A percentile compares a stretch with the other conserved stretches of the same genome.
Evolutionary conservation across 1,140 invertebrate genomes (phyloP).

Genomic region (Drosophila quadrilineata): DNA sequence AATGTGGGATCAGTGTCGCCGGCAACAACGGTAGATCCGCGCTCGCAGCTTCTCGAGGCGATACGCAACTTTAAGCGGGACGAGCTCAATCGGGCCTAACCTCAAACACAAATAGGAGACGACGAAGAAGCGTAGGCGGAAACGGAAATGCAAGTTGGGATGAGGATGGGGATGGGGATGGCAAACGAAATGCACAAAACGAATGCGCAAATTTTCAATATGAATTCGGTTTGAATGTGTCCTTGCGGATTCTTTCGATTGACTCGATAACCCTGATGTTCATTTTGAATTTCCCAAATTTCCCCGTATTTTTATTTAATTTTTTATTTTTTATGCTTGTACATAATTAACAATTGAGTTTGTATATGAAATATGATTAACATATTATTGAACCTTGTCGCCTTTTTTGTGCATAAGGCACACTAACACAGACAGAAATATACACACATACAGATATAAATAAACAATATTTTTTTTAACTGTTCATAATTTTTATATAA

Average conservation of each 20-base stretch:
- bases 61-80: slow-evolving; percentile 85
- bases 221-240: slow-evolving; percentile 12
- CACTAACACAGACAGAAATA: slow-evolving; percentile 6
- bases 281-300: neutral
- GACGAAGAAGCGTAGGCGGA: neutral
- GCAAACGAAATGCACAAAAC: slow-evolving; percentile 50
- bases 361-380: slow-evolving; percentile 28
- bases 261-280: too few species aligned
- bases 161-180: neutral
- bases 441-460: slow-evolving; percentile 16
- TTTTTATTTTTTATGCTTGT: slow-evolving; percentile 49
- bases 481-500: slow-evolving; percentile 55
- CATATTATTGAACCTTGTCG: slow-evolving; percentile 14
- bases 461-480: slow-evolving; percentile 45
- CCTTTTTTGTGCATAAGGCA: slow-evolving; percentile 5
- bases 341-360: slow-evolving; percentile 50
- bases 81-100: slow-evolving; percentile 60
- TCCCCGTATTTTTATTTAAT: slow-evolving; percentile 16
- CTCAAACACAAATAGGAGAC: neutral
- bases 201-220: slow-evolving; percentile 27
- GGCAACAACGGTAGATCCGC: slow-evolving; percentile 82
- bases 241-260: slow-evolving; percentile 10
- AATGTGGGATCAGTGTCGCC: slow-evolving; percentile 38
- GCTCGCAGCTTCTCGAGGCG: slow-evolving; percentile 87
- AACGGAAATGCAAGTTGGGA: neutral